phyloP scores from a whole-genome alignment of 2,113 vertebrate species.

The Naja naja region DNA sequence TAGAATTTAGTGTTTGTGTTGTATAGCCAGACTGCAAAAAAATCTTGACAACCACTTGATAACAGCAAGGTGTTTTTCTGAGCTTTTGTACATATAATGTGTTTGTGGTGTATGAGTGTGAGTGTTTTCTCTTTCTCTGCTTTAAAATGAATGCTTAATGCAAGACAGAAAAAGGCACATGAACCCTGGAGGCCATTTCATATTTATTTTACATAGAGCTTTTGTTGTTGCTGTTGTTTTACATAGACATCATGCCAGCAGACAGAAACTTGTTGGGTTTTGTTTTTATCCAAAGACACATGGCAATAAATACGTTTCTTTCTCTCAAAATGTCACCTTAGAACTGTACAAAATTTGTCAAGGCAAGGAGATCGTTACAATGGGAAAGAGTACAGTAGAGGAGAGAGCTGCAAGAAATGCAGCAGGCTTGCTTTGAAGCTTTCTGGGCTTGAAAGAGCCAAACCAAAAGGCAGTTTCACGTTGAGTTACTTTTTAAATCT shows the following conservation, averaged over 20 bases:
- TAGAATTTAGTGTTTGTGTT: background rate
- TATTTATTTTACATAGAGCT: constrained; percentile 85
- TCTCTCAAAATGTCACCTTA: constrained; percentile 76
- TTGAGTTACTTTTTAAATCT: background rate
- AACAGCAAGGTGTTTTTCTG: background rate
- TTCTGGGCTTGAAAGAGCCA: background rate
- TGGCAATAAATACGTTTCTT: constrained; percentile 83
- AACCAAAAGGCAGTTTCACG: background rate
- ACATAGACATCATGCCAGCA: constrained; percentile 88
- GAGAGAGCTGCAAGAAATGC: constrained; percentile 4
- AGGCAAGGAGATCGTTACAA: constrained; percentile 30
- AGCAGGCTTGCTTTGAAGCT: constrained; percentile 18
- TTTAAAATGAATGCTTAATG: background rate
- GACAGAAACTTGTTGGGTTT: constrained; percentile 80
- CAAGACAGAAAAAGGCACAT: constrained; percentile 36
- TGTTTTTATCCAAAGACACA: constrained; percentile 75
- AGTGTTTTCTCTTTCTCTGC: background rate
- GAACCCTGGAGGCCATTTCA: constrained; percentile 79
- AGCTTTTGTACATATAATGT: background rate
- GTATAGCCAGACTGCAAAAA: background rate
- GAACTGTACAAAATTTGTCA: constrained; percentile 97
- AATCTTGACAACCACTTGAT: background rate
- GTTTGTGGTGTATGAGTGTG: background rate
- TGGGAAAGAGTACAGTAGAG: constrained; percentile 21
- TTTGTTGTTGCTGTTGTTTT: constrained; percentile 79